These are phyloP conservation scores for Timandra comae DNA, from an alignment of 2,888 invertebrate genomes.

Conservation along the genomic window DNA sequence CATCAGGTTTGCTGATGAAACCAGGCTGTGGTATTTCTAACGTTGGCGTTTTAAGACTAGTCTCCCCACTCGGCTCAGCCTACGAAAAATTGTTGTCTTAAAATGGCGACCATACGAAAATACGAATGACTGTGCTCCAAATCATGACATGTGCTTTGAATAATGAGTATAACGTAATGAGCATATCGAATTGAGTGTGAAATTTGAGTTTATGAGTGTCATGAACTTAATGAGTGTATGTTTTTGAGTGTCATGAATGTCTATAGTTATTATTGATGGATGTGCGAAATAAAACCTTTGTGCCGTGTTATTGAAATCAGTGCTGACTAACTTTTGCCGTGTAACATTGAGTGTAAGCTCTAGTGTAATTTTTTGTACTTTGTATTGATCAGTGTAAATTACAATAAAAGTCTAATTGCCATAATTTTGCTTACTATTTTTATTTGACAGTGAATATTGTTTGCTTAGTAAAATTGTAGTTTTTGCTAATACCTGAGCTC, in stretches of 20 bases:
- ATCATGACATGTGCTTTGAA: slow-evolving; percentile 1
- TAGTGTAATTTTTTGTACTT: too few relatives aligned
- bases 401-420: too few relatives aligned
- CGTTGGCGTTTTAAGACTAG: slow-evolving; percentile 48
- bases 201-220: neutral
- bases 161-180: too few relatives aligned
- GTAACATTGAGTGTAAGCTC: too few relatives aligned
- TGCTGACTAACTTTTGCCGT: too few relatives aligned
- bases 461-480: slow-evolving; percentile 7
- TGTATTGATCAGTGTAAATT: too few relatives aligned
- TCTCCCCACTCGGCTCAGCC: slow-evolving; percentile 58
- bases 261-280: neutral
- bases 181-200: too few relatives aligned
- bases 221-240: slow-evolving; percentile 1
- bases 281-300: too few relatives aligned
- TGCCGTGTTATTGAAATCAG: too few relatives aligned
- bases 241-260: neutral
- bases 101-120: slow-evolving; percentile 47
- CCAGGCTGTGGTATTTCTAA: slow-evolving; percentile 59
- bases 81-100: slow-evolving; percentile 54
- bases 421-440: too few relatives aligned
- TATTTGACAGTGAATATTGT: too few relatives aligned
- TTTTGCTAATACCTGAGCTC: slow-evolving; percentile 49
- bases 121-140: too few relatives aligned
- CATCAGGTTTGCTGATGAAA: slow-evolving; percentile 54